These are phyloP conservation scores for Ia io DNA, from an alignment of 2,113 vertebrate genomes.

Conservation along the genomic window DNA sequence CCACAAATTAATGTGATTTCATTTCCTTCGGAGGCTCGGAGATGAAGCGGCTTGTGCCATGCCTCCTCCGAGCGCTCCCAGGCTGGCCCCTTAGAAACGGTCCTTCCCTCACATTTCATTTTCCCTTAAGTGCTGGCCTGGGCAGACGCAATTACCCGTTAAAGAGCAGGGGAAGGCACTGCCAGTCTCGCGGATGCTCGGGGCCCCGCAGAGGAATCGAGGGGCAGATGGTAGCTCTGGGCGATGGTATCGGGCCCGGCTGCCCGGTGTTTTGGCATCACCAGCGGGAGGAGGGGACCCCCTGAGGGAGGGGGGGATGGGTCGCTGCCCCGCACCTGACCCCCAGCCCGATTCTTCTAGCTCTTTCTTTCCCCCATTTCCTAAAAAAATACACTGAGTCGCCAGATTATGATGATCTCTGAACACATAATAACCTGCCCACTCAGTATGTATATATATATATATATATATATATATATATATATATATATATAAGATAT, in stretches of 20 bases:
- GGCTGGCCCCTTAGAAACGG: constrained; percentile 74
- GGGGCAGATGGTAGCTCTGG: constrained; percentile 1
- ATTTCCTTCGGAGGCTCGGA: constrained; percentile 62
- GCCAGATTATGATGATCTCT: too few species aligned
- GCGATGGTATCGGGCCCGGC: neutral
- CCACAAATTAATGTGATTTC: constrained; percentile 59
- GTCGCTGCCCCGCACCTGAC: too few species aligned
- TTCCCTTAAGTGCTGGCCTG: constrained; percentile 74
- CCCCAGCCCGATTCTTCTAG: neutral
- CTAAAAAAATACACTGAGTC: too few species aligned
- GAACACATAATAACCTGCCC: too few species aligned
- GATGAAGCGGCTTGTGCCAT: constrained; percentile 49
- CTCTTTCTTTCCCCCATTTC: neutral
- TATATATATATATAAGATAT: too few species aligned
- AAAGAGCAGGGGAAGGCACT: constrained; percentile 74
- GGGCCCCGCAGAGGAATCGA: constrained; percentile 54
- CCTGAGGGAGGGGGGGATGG: neutral
- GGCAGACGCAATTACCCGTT: constrained; percentile 76
- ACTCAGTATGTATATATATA: too few species aligned
- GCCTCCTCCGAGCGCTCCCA: constrained; percentile 69
- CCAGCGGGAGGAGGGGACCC: neutral
- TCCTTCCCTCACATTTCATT: constrained; percentile 70
- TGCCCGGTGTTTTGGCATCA: too few species aligned
- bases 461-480: too few species aligned
- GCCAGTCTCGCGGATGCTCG: constrained; percentile 71